These are phyloP conservation scores for Epinephelus moara DNA, from an alignment of 2,113 vertebrate genomes.

Conservation along the genomic window DNA sequence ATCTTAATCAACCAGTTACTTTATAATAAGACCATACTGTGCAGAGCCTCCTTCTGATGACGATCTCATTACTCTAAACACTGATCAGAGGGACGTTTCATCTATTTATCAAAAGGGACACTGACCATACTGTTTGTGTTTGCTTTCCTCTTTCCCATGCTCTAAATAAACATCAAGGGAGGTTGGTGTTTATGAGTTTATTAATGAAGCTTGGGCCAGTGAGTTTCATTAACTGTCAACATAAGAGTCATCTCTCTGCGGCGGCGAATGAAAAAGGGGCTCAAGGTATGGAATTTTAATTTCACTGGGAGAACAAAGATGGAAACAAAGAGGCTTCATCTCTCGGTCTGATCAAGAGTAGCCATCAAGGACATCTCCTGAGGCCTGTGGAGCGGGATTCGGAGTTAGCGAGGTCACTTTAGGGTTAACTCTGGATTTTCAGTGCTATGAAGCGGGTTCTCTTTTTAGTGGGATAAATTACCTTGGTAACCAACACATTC, in stretches of 20 bases:
- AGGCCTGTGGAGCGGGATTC: no score
- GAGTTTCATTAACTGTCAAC: slow-evolving; percentile 48
- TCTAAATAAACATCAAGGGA: slow-evolving; percentile 56
- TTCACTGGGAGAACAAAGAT: slow-evolving; percentile 5
- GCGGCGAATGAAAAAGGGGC: slow-evolving; percentile 18
- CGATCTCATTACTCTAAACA: slow-evolving; percentile 49
- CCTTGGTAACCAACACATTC: no score
- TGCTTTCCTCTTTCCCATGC: not conserved
- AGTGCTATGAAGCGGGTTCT: no score
- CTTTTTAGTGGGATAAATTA: no score
- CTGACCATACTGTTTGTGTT: slow-evolving; percentile 15
- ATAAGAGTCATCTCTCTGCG: slow-evolving; percentile 20
- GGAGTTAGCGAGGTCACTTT: no score
- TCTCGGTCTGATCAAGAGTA: slow-evolving; percentile 8
- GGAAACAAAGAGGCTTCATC: slow-evolving; percentile 5
- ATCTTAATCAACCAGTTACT: slow-evolving; percentile 20
- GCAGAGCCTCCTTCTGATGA: slow-evolving; percentile 42
- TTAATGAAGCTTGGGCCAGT: slow-evolving; percentile 41
- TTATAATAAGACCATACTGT: not conserved
- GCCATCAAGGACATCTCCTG: not conserved
- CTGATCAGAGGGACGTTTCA: not conserved
- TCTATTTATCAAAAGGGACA: slow-evolving; percentile 37
- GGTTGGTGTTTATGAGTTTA: slow-evolving; percentile 27
- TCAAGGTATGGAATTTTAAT: slow-evolving; percentile 40
- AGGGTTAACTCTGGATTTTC: no score